These are phyloP conservation scores for Listrodromus nycthemerus DNA, from an alignment of 2,888 invertebrate species.

Conservation along the genomic window DNA sequence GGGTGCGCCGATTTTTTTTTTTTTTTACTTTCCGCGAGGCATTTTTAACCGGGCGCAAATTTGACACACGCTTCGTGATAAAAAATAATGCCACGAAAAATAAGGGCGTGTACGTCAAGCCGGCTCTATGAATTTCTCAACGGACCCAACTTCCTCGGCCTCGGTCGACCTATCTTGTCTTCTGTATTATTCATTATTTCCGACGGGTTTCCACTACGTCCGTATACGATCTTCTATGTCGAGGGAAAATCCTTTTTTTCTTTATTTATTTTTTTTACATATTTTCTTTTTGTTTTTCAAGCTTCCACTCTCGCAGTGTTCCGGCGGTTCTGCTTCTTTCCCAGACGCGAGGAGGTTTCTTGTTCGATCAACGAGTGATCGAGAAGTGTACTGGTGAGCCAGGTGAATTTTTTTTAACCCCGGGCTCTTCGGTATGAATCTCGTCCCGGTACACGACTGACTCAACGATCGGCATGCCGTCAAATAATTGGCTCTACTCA, in stretches of 20 bases:
- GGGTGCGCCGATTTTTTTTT: conserved; percentile 1
- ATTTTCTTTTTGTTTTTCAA: neutral
- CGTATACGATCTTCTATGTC: neutral
- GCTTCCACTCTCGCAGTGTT: neutral
- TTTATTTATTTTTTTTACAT: no score
- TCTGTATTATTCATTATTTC: conserved; percentile 31
- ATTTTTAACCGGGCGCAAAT: conserved; percentile 4
- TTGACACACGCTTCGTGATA: conserved; percentile 29
- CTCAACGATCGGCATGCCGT: conserved; percentile 55
- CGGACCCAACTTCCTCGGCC: neutral
- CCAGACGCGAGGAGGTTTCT: neutral
- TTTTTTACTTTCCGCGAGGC: conserved; percentile 7
- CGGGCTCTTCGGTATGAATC: neutral
- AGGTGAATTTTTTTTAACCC: conserved; percentile 23
- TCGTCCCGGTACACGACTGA: neutral
- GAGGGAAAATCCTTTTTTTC: neutral
- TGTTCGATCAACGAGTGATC: conserved; percentile 42
- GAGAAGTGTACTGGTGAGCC: neutral
- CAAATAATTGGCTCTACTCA: conserved; percentile 47
- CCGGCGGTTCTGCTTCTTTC: conserved; percentile 1
- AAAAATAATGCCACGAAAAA: neutral
- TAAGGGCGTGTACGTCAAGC: neutral
- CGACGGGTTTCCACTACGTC: neutral
- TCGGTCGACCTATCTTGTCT: neutral
- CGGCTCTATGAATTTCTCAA: conserved; percentile 9